Percentiles rank a stretch among this genome's conserved stretches.
Evolutionary conservation across 2,888 invertebrate species (phyloP).

Genomic region (Lobophora halterata): DNA sequence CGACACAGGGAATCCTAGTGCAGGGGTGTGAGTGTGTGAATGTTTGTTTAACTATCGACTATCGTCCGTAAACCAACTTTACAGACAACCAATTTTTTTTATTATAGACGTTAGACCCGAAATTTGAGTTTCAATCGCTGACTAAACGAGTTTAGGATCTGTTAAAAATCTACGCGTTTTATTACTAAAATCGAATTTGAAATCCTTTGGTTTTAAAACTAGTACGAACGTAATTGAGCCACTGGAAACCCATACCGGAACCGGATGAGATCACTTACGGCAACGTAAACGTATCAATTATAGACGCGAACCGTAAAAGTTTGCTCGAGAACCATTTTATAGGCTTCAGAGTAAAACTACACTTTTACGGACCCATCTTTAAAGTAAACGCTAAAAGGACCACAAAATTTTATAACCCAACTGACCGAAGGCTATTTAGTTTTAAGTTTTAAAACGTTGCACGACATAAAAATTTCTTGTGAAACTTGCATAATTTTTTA

Average conservation of each 20-base stretch:
- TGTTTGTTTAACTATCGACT: no score
- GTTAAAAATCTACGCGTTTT: no score
- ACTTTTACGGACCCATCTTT: conserved; percentile 17
- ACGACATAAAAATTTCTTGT: neutral
- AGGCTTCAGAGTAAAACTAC: conserved; percentile 32
- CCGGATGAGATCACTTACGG: conserved; percentile 38
- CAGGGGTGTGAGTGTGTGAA: no score
- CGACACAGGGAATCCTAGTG: no score
- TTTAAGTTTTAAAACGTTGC: conserved; percentile 1
- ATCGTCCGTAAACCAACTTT: no score
- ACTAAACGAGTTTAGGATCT: no score
- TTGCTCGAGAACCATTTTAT: conserved; percentile 41
- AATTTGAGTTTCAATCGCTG: no score
- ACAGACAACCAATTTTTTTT: no score
- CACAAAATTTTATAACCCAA: conserved; percentile 14
- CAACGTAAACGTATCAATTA: conserved; percentile 43
- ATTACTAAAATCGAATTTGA: no score
- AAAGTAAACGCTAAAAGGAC: conserved; percentile 19
- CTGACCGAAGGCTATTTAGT: conserved; percentile 5
- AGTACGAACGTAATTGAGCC: no score
- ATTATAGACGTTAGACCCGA: no score
- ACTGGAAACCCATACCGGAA: conserved; percentile 15
- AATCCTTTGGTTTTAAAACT: no score
- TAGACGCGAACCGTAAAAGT: conserved; percentile 39
- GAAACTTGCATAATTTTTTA: neutral